Percentiles rank a stretch among this genome's conserved stretches.
Conservation (phyloP, 53 echinoderm and acorn worm genomes). For the Paracentrotus lividus region DNA sequence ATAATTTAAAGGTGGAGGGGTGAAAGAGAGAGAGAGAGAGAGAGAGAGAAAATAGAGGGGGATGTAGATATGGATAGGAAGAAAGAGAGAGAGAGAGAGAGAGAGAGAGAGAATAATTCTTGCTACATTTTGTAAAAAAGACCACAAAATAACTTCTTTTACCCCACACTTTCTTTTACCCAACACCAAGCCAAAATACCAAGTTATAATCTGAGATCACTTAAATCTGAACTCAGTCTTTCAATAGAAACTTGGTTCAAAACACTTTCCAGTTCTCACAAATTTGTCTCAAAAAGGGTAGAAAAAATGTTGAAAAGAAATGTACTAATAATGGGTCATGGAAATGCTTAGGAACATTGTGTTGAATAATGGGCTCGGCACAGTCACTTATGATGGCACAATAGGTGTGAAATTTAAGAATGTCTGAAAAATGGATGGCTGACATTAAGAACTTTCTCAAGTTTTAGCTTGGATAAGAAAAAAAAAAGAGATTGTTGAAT, state of each 20-base stretch:
- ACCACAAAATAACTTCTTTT: neutral
- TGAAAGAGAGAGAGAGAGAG: neutral
- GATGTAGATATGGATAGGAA: neutral
- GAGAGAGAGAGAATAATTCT: neutral
- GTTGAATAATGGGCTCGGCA: neutral
- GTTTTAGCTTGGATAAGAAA: neutral
- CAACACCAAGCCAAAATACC: neutral
- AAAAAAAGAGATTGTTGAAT: neutral
- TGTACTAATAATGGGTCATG: conserved; percentile 16
- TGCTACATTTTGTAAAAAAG: too few species aligned
- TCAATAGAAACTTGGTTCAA: conserved; percentile 6
- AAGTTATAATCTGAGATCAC: neutral
- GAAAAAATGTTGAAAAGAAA: conserved; percentile 25
- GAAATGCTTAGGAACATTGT: conserved; percentile 10
- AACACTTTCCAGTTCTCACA: neutral
- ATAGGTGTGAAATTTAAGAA: neutral
- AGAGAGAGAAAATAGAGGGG: neutral
- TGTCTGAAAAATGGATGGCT: neutral
- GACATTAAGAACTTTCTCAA: neutral
- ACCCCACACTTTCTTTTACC: neutral
- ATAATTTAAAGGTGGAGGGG: neutral
- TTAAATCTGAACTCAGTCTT: neutral
- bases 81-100: neutral
- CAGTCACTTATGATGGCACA: neutral
- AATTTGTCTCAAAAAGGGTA: conserved; percentile 1